phyloP scores from a whole-genome alignment of 2,888 invertebrate genomes.

The Mesorhabditis spiculigera region DNA sequence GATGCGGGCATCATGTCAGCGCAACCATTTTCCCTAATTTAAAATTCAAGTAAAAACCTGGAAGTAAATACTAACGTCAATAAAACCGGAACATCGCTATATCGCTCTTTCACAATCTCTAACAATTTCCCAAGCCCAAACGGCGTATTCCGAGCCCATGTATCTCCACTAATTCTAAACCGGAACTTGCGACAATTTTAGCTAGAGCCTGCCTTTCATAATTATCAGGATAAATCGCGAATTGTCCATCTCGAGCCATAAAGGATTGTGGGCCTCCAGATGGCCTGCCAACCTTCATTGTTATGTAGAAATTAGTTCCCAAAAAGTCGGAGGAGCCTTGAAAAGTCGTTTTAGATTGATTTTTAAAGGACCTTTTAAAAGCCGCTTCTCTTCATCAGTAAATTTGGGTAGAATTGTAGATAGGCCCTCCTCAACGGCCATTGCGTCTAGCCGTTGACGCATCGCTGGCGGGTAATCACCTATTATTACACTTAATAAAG shows the following conservation, averaged over 20 bases:
- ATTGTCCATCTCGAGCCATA: neutral
- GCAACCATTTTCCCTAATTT: conserved; percentile 64
- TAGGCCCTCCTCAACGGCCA: neutral
- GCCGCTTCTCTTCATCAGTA: conserved; percentile 25
- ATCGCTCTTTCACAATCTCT: conserved; percentile 66
- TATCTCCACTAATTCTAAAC: conserved; percentile 34
- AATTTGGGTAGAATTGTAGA: conserved; percentile 24
- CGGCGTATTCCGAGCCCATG: conserved; percentile 59
- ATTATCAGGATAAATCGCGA: conserved; percentile 6
- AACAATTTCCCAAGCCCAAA: conserved; percentile 68
- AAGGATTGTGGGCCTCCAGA: neutral
- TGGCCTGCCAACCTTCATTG: conserved; percentile 21
- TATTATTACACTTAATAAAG: neutral
- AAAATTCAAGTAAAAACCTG: conserved; percentile 26
- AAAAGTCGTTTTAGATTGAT: neutral
- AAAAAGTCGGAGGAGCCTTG: conserved; percentile 71
- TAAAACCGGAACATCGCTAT: conserved; percentile 65
- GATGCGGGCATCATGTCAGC: conserved; percentile 19
- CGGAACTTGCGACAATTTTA: neutral
- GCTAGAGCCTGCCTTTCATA: conserved; percentile 31
- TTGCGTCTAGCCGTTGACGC: conserved; percentile 15
- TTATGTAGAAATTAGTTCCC: conserved; percentile 74
- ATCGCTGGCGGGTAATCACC: conserved; percentile 30
- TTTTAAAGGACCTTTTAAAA: conserved; percentile 9
- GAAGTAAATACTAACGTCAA: conserved; percentile 15